Evolutionary conservation across 2,888 invertebrate species (phyloP).

Genomic region (Dolomedes plantarius): DNA sequence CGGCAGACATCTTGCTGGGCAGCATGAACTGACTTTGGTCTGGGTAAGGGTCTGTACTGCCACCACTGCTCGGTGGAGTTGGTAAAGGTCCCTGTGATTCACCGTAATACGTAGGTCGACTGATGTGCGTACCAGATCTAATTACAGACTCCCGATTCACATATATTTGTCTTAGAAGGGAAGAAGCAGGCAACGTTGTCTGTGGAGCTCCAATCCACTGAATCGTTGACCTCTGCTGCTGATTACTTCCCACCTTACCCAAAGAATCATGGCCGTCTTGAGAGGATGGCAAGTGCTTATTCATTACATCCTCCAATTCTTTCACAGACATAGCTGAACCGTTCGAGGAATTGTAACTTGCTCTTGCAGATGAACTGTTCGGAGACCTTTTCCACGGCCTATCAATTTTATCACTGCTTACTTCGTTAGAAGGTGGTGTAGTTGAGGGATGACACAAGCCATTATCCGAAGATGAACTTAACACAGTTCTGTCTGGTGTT

Average conservation of each 20-base stretch:
- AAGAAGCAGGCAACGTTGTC: conserved; percentile 87
- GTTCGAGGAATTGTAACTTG: conserved; percentile 30
- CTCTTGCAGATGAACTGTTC: conserved; percentile 29
- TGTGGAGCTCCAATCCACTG: conserved; percentile 90
- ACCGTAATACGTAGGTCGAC: conserved; percentile 75
- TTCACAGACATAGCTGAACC: conserved; percentile 83
- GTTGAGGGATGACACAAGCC: conserved; percentile 31
- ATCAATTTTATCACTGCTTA: conserved; percentile 46
- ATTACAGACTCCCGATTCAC: conserved; percentile 96
- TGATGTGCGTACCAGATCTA: conserved; percentile 83
- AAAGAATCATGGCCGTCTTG: conserved; percentile 36
- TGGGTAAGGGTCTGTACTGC: conserved; percentile 23
- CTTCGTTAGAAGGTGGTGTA: conserved; percentile 29
- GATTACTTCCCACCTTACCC: conserved; percentile 10
- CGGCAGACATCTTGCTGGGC: conserved; percentile 79
- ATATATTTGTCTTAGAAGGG: conserved; percentile 90
- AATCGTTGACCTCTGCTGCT: conserved; percentile 79
- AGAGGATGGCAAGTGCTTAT: conserved; percentile 85
- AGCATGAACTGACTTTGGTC: conserved; percentile 79
- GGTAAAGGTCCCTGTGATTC: conserved; percentile 83
- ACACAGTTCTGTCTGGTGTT: conserved; percentile 45
- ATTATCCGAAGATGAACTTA: conserved; percentile 25
- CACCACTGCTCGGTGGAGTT: conserved; percentile 88
- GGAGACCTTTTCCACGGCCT: conserved; percentile 69
- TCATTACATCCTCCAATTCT: conserved; percentile 97